Evolutionary conservation across 2,113 vertebrate genomes (phyloP).

Genomic region (Periophthalmodon schlosseri): DNA sequence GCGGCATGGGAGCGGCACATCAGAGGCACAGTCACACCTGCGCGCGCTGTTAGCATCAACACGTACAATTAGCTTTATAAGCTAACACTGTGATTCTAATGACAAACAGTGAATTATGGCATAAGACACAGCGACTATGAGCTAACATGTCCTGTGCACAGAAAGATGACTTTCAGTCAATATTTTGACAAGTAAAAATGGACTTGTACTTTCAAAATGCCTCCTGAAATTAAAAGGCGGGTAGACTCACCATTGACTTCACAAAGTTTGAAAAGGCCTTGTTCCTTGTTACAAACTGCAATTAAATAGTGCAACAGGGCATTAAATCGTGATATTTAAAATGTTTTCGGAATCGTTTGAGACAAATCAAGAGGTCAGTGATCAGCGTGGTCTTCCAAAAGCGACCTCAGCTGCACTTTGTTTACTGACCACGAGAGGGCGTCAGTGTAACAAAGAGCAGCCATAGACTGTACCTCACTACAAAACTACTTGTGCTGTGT

Average conservation of each 20-base stretch:
- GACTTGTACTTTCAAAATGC: background rate
- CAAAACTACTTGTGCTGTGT: too few relatives aligned
- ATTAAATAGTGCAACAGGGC: background rate
- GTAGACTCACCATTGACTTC: slow-evolving; percentile 2
- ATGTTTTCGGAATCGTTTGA: background rate
- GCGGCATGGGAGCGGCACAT: background rate
- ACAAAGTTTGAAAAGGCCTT: background rate
- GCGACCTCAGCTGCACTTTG: background rate
- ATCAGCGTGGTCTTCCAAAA: slow-evolving; percentile 24
- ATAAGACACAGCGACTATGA: background rate
- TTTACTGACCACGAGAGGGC: slow-evolving; percentile 16
- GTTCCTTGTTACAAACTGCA: background rate
- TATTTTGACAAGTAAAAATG: background rate
- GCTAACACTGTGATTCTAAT: background rate
- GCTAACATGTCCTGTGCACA: background rate
- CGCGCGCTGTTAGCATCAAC: background rate
- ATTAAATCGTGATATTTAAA: background rate
- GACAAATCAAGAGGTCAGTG: slow-evolving; percentile 13
- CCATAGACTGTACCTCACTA: too few relatives aligned
- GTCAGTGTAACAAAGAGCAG: background rate
- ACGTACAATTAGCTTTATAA: background rate
- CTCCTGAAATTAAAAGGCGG: background rate
- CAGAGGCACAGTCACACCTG: background rate
- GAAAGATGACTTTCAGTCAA: background rate
- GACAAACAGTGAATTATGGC: background rate